Conservation (phyloP, 2,797 vertebrate genomes). For the Discoglossus pictus region DNA sequence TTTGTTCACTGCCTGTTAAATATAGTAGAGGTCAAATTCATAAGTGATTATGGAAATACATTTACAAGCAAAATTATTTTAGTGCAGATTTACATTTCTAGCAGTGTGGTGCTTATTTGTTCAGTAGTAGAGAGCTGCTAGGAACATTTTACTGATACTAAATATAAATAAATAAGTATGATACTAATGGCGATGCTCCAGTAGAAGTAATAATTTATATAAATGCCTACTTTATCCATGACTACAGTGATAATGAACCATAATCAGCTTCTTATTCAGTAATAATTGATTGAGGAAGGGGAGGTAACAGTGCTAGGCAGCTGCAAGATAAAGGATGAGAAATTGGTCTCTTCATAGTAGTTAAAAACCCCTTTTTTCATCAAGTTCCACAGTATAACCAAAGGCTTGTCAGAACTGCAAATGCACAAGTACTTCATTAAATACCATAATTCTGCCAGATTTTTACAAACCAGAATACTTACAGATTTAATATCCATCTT, state of each 20-base stretch:
- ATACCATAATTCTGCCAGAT: background rate
- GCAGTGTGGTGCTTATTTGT: background rate
- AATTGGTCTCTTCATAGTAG: slow-evolving; percentile 49
- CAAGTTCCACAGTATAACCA: slow-evolving; percentile 26
- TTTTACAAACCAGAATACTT: background rate
- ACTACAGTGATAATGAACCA: slow-evolving; percentile 46
- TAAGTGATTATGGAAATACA: background rate
- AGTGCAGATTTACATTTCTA: background rate
- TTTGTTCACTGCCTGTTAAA: too few species aligned
- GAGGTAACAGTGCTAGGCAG: slow-evolving; percentile 34
- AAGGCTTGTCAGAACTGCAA: slow-evolving; percentile 25
- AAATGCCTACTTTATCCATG: slow-evolving; percentile 33
- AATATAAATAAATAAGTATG: slow-evolving; percentile 16
- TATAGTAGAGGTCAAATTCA: background rate
- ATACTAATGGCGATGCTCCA: slow-evolving; percentile 33
- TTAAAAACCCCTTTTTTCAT: slow-evolving; percentile 54
- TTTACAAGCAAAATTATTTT: background rate
- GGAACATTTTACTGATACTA: slow-evolving; percentile 8
- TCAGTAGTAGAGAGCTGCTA: background rate
- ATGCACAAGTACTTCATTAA: slow-evolving; percentile 20
- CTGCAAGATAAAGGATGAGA: slow-evolving; percentile 53
- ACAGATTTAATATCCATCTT: background rate
- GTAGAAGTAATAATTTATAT: slow-evolving; percentile 42
- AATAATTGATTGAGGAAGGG: slow-evolving; percentile 50
- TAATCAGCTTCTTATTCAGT: slow-evolving; percentile 50